phyloP scores from a whole-genome alignment of 2,888 invertebrate species.

The Drosophila lacicola region DNA sequence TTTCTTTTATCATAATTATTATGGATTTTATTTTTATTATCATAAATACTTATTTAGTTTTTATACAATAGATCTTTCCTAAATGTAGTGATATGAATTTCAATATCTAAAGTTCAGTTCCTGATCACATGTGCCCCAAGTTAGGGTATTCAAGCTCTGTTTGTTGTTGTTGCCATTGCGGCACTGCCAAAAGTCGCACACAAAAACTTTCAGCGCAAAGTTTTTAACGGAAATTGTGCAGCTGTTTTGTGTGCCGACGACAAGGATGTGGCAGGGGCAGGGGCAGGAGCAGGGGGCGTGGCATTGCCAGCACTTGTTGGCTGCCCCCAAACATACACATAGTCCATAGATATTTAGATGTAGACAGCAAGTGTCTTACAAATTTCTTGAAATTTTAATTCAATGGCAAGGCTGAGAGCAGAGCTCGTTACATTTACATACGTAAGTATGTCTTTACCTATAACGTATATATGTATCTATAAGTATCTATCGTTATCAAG shows the following conservation, averaged over 20 bases:
- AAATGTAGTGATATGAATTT: no score
- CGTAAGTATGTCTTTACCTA: conserved; percentile 2
- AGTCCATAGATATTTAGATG: conserved; percentile 35
- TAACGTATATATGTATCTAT: not conserved
- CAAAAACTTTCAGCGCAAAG: conserved; percentile 70
- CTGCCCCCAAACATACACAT: conserved; percentile 23
- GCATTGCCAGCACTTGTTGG: conserved; percentile 51
- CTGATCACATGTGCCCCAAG: not conserved
- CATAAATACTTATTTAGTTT: no score
- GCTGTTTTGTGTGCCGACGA: conserved; percentile 71
- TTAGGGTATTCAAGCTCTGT: conserved; percentile 35
- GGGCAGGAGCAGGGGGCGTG: not conserved
- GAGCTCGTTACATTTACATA: conserved; percentile 8
- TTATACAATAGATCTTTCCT: no score
- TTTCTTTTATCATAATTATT: no score
- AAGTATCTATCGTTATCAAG: conserved; percentile 31
- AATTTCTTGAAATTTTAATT: conserved; percentile 72
- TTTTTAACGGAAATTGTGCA: conserved; percentile 76
- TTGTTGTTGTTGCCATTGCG: conserved; percentile 30
- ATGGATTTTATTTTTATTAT: no score
- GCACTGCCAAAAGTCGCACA: conserved; percentile 67
- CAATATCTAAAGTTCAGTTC: no score
- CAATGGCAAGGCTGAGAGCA: conserved; percentile 49
- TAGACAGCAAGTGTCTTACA: conserved; percentile 38
- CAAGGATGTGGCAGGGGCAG: conserved; percentile 14